These are phyloP conservation scores for Eidolon helvum DNA, from an alignment of 2,113 vertebrate species.

Conservation along the genomic window DNA sequence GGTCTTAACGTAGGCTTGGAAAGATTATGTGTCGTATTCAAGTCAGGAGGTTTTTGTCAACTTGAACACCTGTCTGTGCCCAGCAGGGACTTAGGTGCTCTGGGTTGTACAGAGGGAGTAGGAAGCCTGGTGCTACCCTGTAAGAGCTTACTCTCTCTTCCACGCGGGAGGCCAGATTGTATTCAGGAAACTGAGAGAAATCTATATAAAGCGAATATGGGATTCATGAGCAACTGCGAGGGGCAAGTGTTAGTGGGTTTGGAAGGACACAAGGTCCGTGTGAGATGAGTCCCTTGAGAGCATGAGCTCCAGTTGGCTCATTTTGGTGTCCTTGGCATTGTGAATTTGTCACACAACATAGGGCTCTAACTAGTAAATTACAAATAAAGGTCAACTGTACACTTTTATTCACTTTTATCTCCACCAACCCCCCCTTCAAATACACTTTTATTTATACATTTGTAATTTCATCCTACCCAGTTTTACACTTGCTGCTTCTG, in stretches of 20 bases:
- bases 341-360: neutral
- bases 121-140: neutral
- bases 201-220: neutral
- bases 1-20: neutral
- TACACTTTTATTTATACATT: too few relatives aligned
- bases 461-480: neutral
- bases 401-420: neutral
- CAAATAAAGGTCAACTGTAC: neutral
- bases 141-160: neutral
- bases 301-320: neutral
- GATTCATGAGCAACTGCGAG: too few relatives aligned
- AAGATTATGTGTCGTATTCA: neutral
- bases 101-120: neutral
- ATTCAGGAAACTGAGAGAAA: neutral
- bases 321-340: neutral
- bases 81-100: neutral
- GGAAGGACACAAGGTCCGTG: neutral
- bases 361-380: neutral
- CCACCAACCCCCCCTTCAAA: too few relatives aligned
- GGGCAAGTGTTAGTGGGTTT: neutral
- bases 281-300: neutral
- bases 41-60: neutral
- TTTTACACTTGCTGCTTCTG: neutral
- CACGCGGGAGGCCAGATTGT: rapidly evolving
- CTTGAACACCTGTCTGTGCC: neutral